phyloP scores from a whole-genome alignment of 2,113 vertebrate genomes.

The Alaudala cheleensis region DNA sequence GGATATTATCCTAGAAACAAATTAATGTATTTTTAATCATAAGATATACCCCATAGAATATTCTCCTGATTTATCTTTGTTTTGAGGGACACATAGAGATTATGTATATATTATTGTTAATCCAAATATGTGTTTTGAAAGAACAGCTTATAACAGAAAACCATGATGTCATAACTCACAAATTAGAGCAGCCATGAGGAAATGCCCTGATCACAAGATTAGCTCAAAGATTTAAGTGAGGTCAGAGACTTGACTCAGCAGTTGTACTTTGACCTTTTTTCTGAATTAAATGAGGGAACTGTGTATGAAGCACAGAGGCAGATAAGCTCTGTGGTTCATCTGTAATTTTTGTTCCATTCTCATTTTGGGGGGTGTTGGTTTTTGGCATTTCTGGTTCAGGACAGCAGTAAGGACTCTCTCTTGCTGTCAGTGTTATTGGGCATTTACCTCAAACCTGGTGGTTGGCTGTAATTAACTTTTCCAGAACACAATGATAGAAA shows the following conservation, averaged over 20 bases:
- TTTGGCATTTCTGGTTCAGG: neutral
- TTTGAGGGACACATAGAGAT: neutral
- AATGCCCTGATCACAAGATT: neutral
- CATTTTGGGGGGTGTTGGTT: neutral
- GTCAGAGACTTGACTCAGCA: neutral
- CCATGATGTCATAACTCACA: neutral
- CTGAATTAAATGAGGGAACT: neutral
- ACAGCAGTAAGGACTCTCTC: neutral
- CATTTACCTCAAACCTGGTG: neutral
- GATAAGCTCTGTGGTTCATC: neutral
- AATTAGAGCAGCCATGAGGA: neutral
- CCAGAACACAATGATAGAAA: neutral
- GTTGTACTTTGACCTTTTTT: neutral
- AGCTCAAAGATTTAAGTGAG: neutral
- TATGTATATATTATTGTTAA: neutral
- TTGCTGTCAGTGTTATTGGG: neutral
- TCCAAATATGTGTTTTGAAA: neutral
- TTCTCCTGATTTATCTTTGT: slow-evolving; percentile 42
- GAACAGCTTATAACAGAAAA: neutral
- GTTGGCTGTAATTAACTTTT: neutral
- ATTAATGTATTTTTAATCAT: neutral
- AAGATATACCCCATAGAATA: neutral
- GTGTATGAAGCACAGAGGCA: neutral
- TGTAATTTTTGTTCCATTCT: neutral
- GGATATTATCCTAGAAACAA: neutral